Base-by-base conservation (phyloP, 2,888 invertebrate species). In the Andricus curvator region DNA sequence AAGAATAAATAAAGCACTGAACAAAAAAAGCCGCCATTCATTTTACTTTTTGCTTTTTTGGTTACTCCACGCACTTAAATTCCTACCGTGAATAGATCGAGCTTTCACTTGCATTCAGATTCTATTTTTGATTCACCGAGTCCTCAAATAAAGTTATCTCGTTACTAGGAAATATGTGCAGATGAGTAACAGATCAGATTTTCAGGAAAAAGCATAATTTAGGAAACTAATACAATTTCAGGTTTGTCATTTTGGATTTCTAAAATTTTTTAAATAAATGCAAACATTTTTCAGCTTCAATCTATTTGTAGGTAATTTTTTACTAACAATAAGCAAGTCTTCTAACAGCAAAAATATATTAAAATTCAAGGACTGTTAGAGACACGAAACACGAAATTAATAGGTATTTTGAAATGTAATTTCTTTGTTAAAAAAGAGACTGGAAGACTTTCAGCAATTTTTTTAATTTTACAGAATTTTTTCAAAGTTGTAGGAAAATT, bases 81-180 rank as follows among this genome's bases (percentile, higher is more conserved):
- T 56, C n/a, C 56, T 56, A n/a, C 56, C 56, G 56, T 22, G 56
- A 56, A 56, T 56, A 56, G 56, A 56, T 56, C 56, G 56, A 56
- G 56, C 56, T 56, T 56, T 56, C 56, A 56, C 56, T 56, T 56
- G 56, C 56, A 56, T 56, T 56, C n/a, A 56, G 56, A n/a, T 56
- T 56, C 56, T 56, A 56, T 56, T 56, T 56, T 56, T n/a, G 56
- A 56, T 56, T 56, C 56, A 56, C 56, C n/a, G 56, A 56, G 56
- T 56, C 56, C 56, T 56, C n/a, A 56, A 56, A 56, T 56, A 51
- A 51, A 51, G 8, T 51, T n/a, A 56, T n/a, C 11, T 56, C 56
- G 56, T 56, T 56, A 56, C 56, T n/a, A 56, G n/a, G n/a, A 56
- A 56, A 56, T 56, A 56, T 56, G n/a, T 4, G 11, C n/a, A 56